These are phyloP conservation scores for Tenthredo distinguenda DNA, from an alignment of 2,888 invertebrate species.

Conservation along the genomic window DNA sequence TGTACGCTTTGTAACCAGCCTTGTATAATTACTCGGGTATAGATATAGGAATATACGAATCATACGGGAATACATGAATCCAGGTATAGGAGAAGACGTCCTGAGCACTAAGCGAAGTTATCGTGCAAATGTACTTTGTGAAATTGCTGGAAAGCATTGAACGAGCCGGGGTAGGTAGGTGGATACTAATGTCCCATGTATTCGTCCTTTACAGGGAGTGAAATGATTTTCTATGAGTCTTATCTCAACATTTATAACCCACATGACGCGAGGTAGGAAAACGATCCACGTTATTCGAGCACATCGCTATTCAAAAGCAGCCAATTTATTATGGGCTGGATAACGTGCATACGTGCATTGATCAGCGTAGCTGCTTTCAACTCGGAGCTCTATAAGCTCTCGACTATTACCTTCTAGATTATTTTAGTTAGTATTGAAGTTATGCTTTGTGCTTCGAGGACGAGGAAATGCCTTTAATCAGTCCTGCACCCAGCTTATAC, in stretches of 20 bases:
- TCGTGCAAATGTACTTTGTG: background rate
- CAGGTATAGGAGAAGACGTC: background rate
- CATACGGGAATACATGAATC: background rate
- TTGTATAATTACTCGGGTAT: background rate
- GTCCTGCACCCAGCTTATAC: background rate
- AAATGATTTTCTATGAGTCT: background rate
- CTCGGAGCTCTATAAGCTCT: background rate
- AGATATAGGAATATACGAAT: background rate
- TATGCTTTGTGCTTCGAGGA: background rate
- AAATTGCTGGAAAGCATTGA: background rate
- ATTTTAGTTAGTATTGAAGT: background rate
- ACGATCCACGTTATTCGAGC: constrained; percentile 1
- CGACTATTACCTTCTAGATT: background rate
- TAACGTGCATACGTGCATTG: background rate
- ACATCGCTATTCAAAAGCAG: constrained; percentile 28
- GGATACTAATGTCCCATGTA: background rate
- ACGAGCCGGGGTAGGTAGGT: background rate
- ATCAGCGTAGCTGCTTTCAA: background rate
- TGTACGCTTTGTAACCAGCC: background rate
- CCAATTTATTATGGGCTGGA: constrained; percentile 5
- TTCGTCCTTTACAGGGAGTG: background rate
- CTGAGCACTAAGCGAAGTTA: background rate
- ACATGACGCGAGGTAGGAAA: constrained; percentile 7
- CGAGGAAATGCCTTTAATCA: background rate
- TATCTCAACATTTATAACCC: constrained; percentile 11